These are phyloP conservation scores for Anolis carolinensis DNA, from an alignment of 2,113 vertebrate genomes.

Conservation along the genomic window DNA sequence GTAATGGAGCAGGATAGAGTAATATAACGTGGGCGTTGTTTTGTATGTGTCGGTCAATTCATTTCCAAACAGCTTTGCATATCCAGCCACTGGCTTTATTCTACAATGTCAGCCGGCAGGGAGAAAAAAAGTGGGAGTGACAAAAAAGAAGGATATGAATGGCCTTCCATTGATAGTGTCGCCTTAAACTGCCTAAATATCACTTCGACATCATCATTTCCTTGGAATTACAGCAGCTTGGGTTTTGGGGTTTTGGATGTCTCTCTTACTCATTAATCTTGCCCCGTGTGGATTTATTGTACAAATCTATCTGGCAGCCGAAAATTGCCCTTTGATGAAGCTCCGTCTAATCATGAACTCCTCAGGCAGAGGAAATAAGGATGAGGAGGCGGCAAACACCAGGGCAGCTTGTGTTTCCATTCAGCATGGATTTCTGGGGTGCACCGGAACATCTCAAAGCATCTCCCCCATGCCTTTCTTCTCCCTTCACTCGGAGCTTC, in stretches of 20 bases:
- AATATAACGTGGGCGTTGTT: rapidly evolving
- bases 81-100: constrained; percentile 31
- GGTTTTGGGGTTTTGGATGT: constrained; percentile 67
- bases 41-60: neutral
- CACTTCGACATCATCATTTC: constrained; percentile 40
- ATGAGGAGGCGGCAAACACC: constrained; percentile 42
- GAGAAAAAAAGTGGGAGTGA: neutral
- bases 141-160: constrained; percentile 27
- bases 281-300: constrained; percentile 65
- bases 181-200: constrained; percentile 53
- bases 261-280: constrained; percentile 68
- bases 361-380: constrained; percentile 51
- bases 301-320: constrained; percentile 67
- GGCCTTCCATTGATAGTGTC: constrained; percentile 28
- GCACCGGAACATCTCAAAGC: constrained; percentile 51
- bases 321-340: constrained; percentile 68
- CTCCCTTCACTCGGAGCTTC: constrained; percentile 43
- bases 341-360: constrained; percentile 55
- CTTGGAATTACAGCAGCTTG: constrained; percentile 62
- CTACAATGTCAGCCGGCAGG: neutral
- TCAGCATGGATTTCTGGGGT: constrained; percentile 50
- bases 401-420: constrained; percentile 46
- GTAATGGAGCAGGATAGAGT: neutral
- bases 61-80: constrained; percentile 20
- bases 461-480: neutral